phyloP scores from a whole-genome alignment of 2,888 invertebrate genomes.

The Drosophila colorata region DNA sequence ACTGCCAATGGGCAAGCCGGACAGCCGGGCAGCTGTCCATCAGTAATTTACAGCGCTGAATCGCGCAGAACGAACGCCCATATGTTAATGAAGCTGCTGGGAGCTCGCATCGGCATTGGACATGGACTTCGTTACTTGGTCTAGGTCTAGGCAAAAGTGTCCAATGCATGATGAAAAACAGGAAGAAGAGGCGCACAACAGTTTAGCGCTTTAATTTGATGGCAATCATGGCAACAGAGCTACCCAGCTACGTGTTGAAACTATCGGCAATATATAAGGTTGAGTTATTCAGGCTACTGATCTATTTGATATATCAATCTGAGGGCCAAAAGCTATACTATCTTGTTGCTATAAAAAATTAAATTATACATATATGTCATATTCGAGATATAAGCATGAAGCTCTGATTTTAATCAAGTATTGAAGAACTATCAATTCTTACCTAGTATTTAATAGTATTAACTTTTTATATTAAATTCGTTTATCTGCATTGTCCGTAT shows the following conservation, averaged over 20 bases:
- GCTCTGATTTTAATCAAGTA: no score
- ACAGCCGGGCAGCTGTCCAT: slow-evolving; percentile 53
- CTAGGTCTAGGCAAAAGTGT: slow-evolving; percentile 26
- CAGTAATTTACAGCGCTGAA: slow-evolving; percentile 58
- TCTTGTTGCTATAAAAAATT: no score
- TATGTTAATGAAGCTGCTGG: slow-evolving; percentile 70
- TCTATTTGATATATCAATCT: no score
- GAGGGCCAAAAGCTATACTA: no score
- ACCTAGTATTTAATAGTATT: no score
- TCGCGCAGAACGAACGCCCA: slow-evolving; percentile 35
- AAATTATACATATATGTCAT: no score
- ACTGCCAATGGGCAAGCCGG: slow-evolving; percentile 49
- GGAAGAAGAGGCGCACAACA: slow-evolving; percentile 59
- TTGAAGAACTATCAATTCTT: no score
- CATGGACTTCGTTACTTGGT: slow-evolving; percentile 27
- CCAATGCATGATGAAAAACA: slow-evolving; percentile 72
- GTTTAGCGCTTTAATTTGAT: slow-evolving; percentile 78
- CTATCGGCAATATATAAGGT: neutral
- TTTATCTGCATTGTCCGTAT: no score
- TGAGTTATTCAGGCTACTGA: no score
- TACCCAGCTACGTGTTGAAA: slow-evolving; percentile 22
- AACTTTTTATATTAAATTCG: no score
- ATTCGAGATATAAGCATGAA: no score
- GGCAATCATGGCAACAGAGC: slow-evolving; percentile 59
- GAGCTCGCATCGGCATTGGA: slow-evolving; percentile 41